A percentile compares a stretch with the other conserved stretches of the same genome.
These are phyloP conservation scores for Poeciliopsis presidionis DNA, from an alignment of 2,797 vertebrate genomes.

Conservation along the genomic window DNA sequence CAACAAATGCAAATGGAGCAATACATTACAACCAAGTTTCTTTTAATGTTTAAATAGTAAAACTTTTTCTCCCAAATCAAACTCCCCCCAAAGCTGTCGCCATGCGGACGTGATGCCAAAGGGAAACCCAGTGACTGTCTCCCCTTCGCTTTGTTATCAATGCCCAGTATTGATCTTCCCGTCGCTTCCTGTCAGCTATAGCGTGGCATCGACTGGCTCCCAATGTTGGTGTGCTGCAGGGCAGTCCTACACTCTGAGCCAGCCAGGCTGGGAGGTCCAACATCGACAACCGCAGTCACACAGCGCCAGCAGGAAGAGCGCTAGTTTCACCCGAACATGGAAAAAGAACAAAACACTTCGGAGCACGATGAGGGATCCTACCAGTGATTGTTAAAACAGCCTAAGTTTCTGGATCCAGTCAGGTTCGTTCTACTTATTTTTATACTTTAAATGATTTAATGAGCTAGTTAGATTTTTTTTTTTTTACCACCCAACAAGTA, in stretches of 20 bases:
- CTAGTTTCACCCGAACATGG: constrained; percentile 42
- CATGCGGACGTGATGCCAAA: constrained; percentile 36
- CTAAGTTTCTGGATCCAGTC: constrained; percentile 41
- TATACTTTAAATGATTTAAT: constrained; percentile 1
- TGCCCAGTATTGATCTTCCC: constrained; percentile 64
- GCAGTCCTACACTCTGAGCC: constrained; percentile 54
- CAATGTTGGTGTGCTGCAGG: constrained; percentile 54
- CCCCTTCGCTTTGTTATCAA: constrained; percentile 64
- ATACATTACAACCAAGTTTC: constrained; percentile 13
- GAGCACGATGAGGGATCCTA: constrained; percentile 23
- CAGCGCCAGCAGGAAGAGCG: constrained; percentile 17
- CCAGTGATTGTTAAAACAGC: constrained; percentile 8
- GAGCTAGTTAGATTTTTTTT: constrained; percentile 11
- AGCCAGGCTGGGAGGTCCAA: constrained; percentile 52
- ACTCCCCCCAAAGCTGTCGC: constrained; percentile 1
- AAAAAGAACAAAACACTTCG: constrained; percentile 22
- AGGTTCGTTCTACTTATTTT: constrained; percentile 53
- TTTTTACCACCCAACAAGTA: not conserved
- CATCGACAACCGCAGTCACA: constrained; percentile 31
- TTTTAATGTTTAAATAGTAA: constrained; percentile 8
- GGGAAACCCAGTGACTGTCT: constrained; percentile 47
- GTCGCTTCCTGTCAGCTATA: constrained; percentile 62
- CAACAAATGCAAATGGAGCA: constrained; percentile 24
- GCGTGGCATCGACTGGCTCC: constrained; percentile 68
- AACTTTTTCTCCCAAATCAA: constrained; percentile 10